Evolutionary conservation across 2,113 vertebrate species (phyloP).

Genomic region (Halcyon malimbica): DNA sequence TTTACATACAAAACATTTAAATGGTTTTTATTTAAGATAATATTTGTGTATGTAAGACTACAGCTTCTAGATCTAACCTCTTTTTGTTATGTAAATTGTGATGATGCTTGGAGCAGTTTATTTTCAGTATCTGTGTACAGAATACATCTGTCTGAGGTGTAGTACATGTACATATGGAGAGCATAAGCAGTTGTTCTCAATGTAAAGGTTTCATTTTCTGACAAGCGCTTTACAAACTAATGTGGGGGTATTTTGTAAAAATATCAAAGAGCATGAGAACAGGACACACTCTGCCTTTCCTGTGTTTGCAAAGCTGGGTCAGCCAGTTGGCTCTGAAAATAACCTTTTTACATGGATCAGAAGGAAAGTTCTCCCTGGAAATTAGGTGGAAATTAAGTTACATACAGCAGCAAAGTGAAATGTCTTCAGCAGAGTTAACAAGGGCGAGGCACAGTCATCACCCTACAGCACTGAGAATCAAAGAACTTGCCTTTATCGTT

Average conservation of each 20-base stretch:
- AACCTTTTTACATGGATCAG: rapidly evolving
- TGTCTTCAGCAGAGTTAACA: background rate
- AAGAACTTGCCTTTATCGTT: background rate
- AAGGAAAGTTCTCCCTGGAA: background rate
- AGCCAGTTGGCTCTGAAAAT: background rate
- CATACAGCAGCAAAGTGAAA: background rate
- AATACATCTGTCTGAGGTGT: background rate
- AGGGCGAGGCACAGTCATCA: background rate
- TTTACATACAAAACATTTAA: conserved; percentile 57
- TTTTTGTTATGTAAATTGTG: conserved; percentile 7
- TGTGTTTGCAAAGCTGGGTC: background rate
- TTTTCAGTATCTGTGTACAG: background rate
- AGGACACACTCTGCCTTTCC: background rate
- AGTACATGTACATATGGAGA: background rate
- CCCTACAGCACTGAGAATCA: background rate
- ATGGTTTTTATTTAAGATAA: background rate
- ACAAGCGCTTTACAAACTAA: background rate
- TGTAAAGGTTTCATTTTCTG: background rate
- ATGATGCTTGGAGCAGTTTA: background rate
- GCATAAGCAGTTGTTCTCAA: background rate
- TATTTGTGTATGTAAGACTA: conserved; percentile 22
- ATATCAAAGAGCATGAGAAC: background rate
- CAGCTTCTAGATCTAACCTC: background rate
- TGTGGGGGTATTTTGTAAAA: background rate
- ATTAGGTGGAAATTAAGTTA: background rate